phyloP scores from a whole-genome alignment of 2,113 vertebrate species.

The Meleagris gallopavo region DNA sequence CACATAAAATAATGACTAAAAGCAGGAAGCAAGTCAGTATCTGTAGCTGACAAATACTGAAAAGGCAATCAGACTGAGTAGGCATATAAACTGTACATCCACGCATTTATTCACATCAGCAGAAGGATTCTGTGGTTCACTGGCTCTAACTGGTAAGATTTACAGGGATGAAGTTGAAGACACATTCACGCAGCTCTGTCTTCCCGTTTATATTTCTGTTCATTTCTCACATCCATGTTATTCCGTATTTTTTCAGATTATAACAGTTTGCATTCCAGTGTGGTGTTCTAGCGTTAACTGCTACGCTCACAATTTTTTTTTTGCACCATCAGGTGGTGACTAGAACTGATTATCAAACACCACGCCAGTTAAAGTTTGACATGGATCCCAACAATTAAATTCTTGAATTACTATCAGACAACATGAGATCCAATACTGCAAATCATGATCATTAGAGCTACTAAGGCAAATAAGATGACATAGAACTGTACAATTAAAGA shows the following conservation, averaged over 20 bases:
- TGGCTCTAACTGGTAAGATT: neutral
- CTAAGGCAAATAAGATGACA: neutral
- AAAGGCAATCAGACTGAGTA: neutral
- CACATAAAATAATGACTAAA: neutral
- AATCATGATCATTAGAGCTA: neutral
- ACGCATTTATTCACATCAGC: accelerated
- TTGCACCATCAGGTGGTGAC: neutral
- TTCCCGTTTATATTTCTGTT: neutral
- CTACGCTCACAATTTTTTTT: neutral
- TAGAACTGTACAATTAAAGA: too few relatives aligned
- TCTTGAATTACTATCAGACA: neutral
- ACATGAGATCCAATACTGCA: neutral
- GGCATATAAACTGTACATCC: neutral
- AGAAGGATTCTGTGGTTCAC: neutral
- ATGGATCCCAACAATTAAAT: neutral
- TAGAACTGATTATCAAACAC: neutral
- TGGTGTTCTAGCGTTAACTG: neutral
- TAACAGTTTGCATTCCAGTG: neutral
- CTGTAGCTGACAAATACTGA: neutral
- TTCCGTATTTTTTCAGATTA: neutral
- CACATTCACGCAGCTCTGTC: neutral
- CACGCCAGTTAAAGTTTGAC: neutral
- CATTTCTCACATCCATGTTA: neutral
- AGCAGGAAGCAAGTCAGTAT: neutral
- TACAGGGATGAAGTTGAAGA: neutral